Evolutionary conservation across 1,140 invertebrate species (phyloP), one percentile per base, ranked within the genome.

Genomic region (Drosophila varians): DNA sequence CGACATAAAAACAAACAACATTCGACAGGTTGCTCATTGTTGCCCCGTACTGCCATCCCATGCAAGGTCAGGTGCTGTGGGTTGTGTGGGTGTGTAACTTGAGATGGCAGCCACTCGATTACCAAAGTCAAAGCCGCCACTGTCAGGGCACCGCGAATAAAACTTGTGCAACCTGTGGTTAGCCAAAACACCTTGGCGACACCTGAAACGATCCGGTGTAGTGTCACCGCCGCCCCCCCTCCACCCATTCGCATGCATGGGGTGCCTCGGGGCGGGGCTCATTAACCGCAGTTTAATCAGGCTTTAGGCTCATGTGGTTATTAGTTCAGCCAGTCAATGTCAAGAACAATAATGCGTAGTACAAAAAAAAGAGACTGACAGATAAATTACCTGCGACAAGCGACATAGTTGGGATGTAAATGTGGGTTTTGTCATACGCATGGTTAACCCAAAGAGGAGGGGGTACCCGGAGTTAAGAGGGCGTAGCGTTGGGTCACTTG

Each of bases 271-370:
- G 46, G 71, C 36, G 68, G 73, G 70, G 61, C 82, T 82, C 82
- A 87, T 87, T 87, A 87, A 87, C 82, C 82, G 82, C 82, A 87
- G 82, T 47, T 87, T 87, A 87, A 87, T 87, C 82, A 75, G 65
- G 70, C 66, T 77, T 82, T 77, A 74, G 80, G 62, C 61, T 61
- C 71, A 49, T 80, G 82, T 58, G 82, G 82, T 77, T 87, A 87
- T 87, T 87, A 87, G 82, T 87, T 87, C 74, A 62, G 53, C 53
- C 61, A 87, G 72, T 76, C 68, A 61, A 64, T 75, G 57, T 71
- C 48, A 54, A 51, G 42, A 47, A 53, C 25, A 45, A 45, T 48
- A 43, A 23, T 46, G 23, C 38, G 28, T 11, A 9, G 9, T 9
- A 31, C 9, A 31, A 31, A 31, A 9, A 31, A 38, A 28, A n/a